These are phyloP conservation scores for Eptesicus fuscus DNA, from an alignment of 2,113 vertebrate species.

Conservation along the genomic window DNA sequence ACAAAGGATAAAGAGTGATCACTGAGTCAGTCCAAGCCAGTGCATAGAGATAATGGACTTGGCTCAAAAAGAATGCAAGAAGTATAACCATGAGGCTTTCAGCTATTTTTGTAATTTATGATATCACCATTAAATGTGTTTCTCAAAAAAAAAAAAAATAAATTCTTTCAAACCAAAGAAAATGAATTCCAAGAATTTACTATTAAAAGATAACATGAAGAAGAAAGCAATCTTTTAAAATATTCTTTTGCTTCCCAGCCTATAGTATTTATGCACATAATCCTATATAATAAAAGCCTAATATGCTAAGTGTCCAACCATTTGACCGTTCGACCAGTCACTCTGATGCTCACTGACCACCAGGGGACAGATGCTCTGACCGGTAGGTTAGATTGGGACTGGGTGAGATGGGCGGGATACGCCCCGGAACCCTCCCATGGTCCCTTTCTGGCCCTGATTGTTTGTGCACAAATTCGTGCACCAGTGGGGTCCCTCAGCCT, in stretches of 20 bases:
- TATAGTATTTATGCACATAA: neutral
- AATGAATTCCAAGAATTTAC: constrained; percentile 31
- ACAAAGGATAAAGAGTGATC: neutral
- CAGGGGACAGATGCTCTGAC: no score
- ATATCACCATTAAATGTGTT: constrained; percentile 21
- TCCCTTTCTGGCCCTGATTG: no score
- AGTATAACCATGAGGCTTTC: neutral
- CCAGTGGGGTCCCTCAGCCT: no score
- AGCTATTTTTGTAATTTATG: constrained; percentile 40
- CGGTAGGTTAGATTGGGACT: no score
- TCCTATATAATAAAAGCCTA: no score
- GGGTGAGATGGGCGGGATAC: no score
- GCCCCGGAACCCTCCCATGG: no score
- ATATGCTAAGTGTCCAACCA: no score
- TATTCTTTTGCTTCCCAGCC: neutral
- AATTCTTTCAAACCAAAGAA: constrained; percentile 7
- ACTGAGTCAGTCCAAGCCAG: neutral
- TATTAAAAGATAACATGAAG: constrained; percentile 30
- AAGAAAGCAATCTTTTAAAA: constrained; percentile 30
- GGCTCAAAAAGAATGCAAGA: neutral
- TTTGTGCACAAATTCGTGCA: no score
- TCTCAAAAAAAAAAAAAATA: constrained; percentile 23
- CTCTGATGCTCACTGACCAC: no score
- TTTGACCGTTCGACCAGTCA: no score
- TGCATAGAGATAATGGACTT: neutral